These are phyloP conservation scores for Euwallacea fornicatus DNA, from an alignment of 1,140 invertebrate species.

Conservation along the genomic window DNA sequence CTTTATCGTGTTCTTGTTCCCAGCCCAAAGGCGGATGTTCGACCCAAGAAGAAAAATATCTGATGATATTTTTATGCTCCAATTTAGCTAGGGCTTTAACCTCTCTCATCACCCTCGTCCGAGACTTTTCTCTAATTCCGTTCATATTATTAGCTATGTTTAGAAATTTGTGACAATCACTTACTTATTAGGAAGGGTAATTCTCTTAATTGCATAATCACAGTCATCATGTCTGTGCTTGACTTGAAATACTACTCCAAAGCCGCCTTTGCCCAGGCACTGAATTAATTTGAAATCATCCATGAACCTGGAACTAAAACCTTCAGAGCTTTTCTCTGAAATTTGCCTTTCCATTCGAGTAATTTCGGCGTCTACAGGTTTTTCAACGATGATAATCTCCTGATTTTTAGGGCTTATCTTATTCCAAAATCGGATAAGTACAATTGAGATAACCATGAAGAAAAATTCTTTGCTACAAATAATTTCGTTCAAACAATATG, in stretches of 20 bases:
- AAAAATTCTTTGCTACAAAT: constrained; percentile 63
- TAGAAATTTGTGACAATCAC: constrained; percentile 26
- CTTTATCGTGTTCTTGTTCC: constrained; percentile 78
- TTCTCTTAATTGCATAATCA: constrained; percentile 94
- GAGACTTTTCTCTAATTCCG: constrained; percentile 26
- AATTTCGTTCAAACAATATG: background rate
- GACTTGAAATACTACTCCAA: constrained; percentile 95
- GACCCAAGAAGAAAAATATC: constrained; percentile 93
- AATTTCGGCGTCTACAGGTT: constrained; percentile 30
- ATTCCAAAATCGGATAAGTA: constrained; percentile 23
- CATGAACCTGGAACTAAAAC: constrained; percentile 73
- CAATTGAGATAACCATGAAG: constrained; percentile 30
- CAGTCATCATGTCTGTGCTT: constrained; percentile 94
- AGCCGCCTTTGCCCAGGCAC: constrained; percentile 91
- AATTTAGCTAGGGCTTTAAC: constrained; percentile 91
- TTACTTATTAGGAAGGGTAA: constrained; percentile 82
- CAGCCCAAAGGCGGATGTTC: constrained; percentile 86
- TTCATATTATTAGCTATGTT: background rate
- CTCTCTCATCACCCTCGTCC: constrained; percentile 78
- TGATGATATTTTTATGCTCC: constrained; percentile 92
- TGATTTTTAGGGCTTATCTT: constrained; percentile 12
- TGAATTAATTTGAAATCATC: constrained; percentile 84
- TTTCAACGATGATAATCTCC: constrained; percentile 34
- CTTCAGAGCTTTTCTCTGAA: constrained; percentile 24
- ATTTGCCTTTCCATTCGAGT: constrained; percentile 9